phyloP scores from a whole-genome alignment of 1,140 invertebrate species.

The Thereuonema tuberculata region DNA sequence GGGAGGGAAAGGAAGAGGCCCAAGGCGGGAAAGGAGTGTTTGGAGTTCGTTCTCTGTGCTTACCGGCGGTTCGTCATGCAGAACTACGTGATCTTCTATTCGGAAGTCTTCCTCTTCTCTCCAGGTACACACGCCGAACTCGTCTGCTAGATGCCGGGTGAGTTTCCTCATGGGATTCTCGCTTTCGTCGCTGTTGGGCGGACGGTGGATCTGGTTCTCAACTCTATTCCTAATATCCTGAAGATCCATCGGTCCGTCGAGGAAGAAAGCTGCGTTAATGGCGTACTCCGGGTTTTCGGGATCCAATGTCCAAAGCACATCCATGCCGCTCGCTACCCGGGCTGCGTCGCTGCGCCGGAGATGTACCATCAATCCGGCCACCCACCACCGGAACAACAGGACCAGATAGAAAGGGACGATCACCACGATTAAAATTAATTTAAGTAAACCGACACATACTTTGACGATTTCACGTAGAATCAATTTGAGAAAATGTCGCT shows the following conservation, averaged over 20 bases:
- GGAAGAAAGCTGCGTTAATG: not conserved
- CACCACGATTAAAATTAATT: too few relatives aligned
- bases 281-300: not conserved
- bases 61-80: not conserved
- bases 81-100: not conserved
- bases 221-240: not conserved
- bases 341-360: not conserved
- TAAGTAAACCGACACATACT: too few relatives aligned
- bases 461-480: too few relatives aligned
- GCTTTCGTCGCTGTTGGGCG: not conserved
- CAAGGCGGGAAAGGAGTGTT: not conserved
- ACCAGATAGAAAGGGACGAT: too few relatives aligned
- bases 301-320: not conserved
- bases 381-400: too few relatives aligned
- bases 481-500: too few relatives aligned
- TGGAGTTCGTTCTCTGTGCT: not conserved
- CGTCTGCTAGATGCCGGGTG: not conserved
- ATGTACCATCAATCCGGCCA: too few relatives aligned
- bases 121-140: not conserved
- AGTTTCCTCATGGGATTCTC: not conserved
- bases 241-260: not conserved
- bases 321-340: not conserved
- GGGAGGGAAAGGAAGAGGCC: not conserved
- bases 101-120: not conserved
- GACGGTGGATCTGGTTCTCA: not conserved